Evolutionary conservation across 1,140 invertebrate species (phyloP).

Genomic region (Sogatella furcifera): DNA sequence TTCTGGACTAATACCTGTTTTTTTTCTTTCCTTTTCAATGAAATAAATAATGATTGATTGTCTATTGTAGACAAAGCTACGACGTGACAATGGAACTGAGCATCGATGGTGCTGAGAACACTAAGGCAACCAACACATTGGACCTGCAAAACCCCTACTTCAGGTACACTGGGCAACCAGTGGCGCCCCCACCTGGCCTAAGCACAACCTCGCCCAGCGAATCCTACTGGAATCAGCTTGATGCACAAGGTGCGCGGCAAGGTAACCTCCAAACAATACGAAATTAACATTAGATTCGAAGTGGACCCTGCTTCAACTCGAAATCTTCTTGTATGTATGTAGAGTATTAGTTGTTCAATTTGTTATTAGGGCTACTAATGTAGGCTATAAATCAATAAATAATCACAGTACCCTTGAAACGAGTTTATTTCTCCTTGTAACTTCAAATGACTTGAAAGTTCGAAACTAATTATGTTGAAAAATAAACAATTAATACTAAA

Average conservation of each 20-base stretch:
- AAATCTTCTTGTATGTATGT: no score
- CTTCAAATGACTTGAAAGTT: no score
- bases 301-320: no score
- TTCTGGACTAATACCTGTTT: no score
- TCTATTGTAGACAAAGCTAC: conserved; percentile 75
- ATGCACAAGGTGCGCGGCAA: conserved; percentile 57
- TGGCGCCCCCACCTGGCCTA: conserved; percentile 78
- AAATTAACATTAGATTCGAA: no score
- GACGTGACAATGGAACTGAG: conserved; percentile 95
- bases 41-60: neutral
- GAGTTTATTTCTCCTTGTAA: no score
- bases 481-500: no score
- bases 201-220: conserved; percentile 86
- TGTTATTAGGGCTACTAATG: neutral
- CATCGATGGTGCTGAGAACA: conserved; percentile 75
- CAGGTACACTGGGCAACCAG: conserved; percentile 77
- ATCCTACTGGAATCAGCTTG: conserved; percentile 76
- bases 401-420: no score
- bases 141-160: conserved; percentile 99
- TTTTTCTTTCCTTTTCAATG: no score
- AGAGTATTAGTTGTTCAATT: neutral
- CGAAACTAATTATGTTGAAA: no score
- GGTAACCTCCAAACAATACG: conserved; percentile 23
- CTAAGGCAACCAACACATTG: conserved; percentile 73
- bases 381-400: no score